phyloP scores from a whole-genome alignment of 2,113 vertebrate genomes.

The Isurus oxyrinchus region DNA sequence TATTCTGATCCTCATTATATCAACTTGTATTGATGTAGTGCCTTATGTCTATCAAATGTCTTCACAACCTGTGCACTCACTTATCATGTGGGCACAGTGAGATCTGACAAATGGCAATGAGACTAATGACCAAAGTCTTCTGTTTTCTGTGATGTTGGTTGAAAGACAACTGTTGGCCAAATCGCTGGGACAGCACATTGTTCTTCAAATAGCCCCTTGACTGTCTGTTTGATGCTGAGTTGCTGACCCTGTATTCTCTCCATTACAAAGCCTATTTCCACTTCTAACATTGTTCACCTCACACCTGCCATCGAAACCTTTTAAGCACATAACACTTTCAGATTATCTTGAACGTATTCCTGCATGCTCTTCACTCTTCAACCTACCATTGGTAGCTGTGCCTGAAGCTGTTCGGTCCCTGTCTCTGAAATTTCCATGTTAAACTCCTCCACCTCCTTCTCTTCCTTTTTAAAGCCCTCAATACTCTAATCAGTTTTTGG shows the following conservation, averaged over 20 bases:
- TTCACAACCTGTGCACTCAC: not conserved
- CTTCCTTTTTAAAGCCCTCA: not conserved
- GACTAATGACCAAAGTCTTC: not conserved
- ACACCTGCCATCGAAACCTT: not conserved
- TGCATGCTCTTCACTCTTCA: not conserved
- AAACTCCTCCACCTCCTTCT: not conserved
- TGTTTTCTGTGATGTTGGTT: not conserved
- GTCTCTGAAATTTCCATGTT: not conserved
- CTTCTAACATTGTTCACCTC: not conserved
- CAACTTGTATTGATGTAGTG: too few relatives aligned
- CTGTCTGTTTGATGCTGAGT: not conserved
- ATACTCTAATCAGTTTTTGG: not conserved
- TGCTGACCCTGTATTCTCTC: not conserved
- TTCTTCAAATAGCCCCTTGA: not conserved
- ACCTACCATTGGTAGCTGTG: not conserved
- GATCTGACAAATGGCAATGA: too few relatives aligned
- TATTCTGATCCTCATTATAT: too few relatives aligned
- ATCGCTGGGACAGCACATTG: not conserved
- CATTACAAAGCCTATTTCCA: not conserved
- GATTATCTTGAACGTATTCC: not conserved
- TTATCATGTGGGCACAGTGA: not conserved
- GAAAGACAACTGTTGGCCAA: not conserved
- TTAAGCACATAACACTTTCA: not conserved
- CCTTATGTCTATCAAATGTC: too few relatives aligned
- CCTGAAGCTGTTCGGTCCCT: not conserved